Percentiles rank a stretch among this genome's conserved stretches.
These are phyloP conservation scores for Poecile montanus DNA, from an alignment of 2,797 vertebrate species.

Conservation along the genomic window DNA sequence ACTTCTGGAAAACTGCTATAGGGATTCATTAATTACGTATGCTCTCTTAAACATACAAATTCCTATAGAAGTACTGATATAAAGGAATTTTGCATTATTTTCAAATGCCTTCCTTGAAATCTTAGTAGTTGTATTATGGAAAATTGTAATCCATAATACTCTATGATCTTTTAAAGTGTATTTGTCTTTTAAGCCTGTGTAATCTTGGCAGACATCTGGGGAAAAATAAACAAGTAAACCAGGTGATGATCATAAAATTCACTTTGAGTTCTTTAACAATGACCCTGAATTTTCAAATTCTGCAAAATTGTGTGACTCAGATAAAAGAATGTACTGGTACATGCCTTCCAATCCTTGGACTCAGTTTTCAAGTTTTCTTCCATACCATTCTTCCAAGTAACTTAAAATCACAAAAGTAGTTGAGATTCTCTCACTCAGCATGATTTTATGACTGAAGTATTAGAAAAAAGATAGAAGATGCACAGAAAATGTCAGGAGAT, in stretches of 20 bases:
- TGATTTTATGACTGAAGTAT: slow-evolving; percentile 2
- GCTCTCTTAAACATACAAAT: not conserved
- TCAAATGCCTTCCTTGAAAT: not conserved
- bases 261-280: not conserved
- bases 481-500: not conserved
- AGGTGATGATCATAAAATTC: not conserved
- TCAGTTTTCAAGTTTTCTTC: not conserved
- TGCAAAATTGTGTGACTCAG: not conserved
- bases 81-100: not conserved
- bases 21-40: not conserved
- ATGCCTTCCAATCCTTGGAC: not conserved
- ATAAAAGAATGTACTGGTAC: not conserved
- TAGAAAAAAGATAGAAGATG: not conserved
- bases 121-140: not conserved
- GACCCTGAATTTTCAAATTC: not conserved
- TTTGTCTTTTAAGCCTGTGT: not conserved
- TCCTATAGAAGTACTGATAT: not conserved
- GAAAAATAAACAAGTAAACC: not conserved
- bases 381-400: not conserved
- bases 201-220: not conserved
- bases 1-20: not conserved
- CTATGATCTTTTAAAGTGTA: not conserved
- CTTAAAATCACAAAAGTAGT: not conserved
- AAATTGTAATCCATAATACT: not conserved
- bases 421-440: not conserved